Base-by-base conservation (phyloP, 2,888 invertebrate genomes). In the Lithophane semibrunnea region DNA sequence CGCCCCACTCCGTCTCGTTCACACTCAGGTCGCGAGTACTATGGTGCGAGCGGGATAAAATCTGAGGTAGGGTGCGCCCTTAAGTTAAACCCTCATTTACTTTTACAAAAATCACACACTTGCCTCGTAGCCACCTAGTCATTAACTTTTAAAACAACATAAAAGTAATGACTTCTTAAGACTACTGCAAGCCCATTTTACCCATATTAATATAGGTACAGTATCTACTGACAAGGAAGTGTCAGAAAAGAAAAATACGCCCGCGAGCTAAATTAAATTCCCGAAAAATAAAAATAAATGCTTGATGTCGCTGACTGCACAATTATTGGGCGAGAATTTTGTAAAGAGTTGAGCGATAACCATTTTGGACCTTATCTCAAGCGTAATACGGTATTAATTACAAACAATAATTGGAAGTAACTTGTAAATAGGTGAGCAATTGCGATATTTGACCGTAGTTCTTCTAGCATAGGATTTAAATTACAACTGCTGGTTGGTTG, bases 221-320 rank as follows among this genome's bases (percentile, higher is more conserved):
- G 21, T 12, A 58, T 13, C 2, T 2, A 70, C 60, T 60, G 75
- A 78, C 77, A 78, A 80, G 80, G 82, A 83, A 87, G 78, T 83
- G 85, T 79, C 81, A 82, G 76, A 8, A 47, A 44, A 3, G 52
- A 29, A 71, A 88, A 87, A 58, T 79, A 82, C 42, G 77, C 85
- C 87, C 75, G 52, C 79, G 49, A 85, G 88, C 77, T 24, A 87
- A 82, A 83, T 85, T 67, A 52, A 79, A 73, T 83, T 79, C 75
- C 56, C 58, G 42, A 69, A 79, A 84, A 73, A 69, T 24, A 44
- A 76, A 67, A 64, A 52, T 8, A 52, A 18, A 52, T 65, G 3
- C 42, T 66, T 69, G 47, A 71, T 70, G 44, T 70, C 49, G 52
- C 69, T 64, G 75, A 44, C 73, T 79, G 84, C 67, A 74, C 63